Percentiles rank a stretch among this genome's conserved stretches.
These are phyloP conservation scores for Cinclus mexicanus DNA, from an alignment of 2,113 vertebrate species.

Conservation along the genomic window DNA sequence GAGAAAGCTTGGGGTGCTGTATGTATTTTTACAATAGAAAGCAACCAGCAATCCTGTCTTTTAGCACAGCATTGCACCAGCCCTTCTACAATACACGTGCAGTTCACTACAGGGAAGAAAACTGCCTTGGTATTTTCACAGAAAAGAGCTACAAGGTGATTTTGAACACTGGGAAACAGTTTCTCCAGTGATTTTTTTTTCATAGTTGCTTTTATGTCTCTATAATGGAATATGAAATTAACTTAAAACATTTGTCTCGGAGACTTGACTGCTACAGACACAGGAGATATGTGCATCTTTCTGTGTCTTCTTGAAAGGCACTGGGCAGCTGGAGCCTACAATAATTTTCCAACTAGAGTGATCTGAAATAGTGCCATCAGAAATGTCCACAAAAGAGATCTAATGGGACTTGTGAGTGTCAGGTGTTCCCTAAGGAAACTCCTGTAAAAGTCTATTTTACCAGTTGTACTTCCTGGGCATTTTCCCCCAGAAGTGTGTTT, in stretches of 20 bases:
- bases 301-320: not conserved
- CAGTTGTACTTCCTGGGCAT: not conserved
- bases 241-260: not conserved
- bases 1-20: conserved; percentile 3
- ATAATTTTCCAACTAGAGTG: not conserved
- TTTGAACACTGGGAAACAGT: not conserved
- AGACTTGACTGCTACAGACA: not conserved
- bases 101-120: not conserved
- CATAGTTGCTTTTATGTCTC: not conserved
- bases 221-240: not conserved
- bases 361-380: not conserved
- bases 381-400: not conserved
- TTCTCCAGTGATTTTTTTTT: not conserved
- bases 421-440: not conserved
- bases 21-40: not conserved
- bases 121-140: not conserved
- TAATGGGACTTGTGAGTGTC: not conserved
- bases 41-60: not conserved
- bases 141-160: not conserved
- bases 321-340: not conserved
- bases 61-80: not conserved
- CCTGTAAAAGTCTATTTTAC: not conserved
- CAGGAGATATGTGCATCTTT: not conserved
- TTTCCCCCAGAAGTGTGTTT: not conserved
- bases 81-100: not conserved